Conservation (phyloP, 2,888 invertebrate species). For the Euphydryas editha region DNA sequence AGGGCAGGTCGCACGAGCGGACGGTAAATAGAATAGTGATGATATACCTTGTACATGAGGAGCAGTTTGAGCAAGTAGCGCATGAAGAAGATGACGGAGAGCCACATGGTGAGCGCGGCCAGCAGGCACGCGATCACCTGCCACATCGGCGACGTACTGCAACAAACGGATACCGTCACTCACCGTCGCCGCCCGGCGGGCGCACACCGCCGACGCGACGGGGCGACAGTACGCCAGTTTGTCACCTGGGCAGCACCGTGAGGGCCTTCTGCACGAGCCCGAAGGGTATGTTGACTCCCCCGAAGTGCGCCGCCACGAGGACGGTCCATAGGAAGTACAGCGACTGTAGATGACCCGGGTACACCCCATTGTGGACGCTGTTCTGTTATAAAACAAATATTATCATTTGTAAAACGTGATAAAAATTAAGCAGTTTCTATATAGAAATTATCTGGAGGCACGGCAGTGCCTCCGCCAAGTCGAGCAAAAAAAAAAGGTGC, state of each 20-base stretch:
- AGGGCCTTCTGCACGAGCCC: constrained; percentile 91
- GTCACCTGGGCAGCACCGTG: constrained; percentile 88
- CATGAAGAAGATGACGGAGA: constrained; percentile 92
- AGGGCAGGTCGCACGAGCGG: no score
- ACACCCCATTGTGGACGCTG: constrained; percentile 96
- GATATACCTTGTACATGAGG: constrained; percentile 92
- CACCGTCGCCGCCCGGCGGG: background rate
- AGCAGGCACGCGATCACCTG: constrained; percentile 89
- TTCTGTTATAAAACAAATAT: constrained; percentile 87
- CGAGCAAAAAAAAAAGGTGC: no score
- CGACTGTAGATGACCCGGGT: constrained; percentile 96
- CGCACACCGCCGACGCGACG: no score
- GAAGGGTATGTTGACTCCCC: constrained; percentile 91
- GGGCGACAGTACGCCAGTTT: background rate
- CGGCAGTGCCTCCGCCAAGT: no score
- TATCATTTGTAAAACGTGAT: no score
- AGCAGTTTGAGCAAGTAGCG: constrained; percentile 94
- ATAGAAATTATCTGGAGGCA: no score
- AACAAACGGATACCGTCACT: constrained; percentile 14
- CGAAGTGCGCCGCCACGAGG: constrained; percentile 91
- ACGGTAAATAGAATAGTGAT: no score
- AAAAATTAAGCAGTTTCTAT: no score
- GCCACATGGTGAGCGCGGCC: constrained; percentile 92
- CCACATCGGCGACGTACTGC: constrained; percentile 86
- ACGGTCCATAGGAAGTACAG: constrained; percentile 92